Conservation (phyloP, 2,888 invertebrate species). For the Nebria salina region DNA sequence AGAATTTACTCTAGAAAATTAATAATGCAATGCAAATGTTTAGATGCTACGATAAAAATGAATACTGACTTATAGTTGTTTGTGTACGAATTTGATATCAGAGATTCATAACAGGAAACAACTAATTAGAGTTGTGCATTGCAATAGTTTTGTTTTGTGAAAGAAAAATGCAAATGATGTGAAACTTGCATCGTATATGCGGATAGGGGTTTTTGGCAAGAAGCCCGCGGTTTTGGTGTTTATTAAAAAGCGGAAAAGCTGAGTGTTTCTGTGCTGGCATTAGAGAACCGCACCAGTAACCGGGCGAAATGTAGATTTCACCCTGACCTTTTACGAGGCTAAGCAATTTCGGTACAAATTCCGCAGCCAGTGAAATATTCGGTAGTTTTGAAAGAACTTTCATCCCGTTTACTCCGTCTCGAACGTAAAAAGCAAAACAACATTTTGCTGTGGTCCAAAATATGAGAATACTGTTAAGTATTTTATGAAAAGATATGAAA, state of each 20-base stretch:
- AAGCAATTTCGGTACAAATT: conserved; percentile 30
- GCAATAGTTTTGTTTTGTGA: conserved; percentile 28
- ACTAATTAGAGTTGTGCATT: conserved; percentile 38
- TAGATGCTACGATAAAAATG: neutral
- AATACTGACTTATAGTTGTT: neutral
- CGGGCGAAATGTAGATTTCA: conserved; percentile 7
- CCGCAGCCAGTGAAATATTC: conserved; percentile 28
- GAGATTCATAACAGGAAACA: conserved; percentile 25
- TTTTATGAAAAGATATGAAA: conserved; percentile 37
- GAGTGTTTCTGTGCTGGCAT: conserved; percentile 16
- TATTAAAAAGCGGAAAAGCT: conserved; percentile 35
- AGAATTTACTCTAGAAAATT: neutral
- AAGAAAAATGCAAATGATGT: conserved; percentile 39
- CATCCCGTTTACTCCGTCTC: conserved; percentile 14
- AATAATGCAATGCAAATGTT: neutral
- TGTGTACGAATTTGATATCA: neutral
- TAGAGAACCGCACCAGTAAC: neutral
- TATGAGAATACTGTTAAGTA: conserved; percentile 33
- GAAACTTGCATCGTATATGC: conserved; percentile 21
- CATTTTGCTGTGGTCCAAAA: conserved; percentile 36
- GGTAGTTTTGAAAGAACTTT: conserved; percentile 34
- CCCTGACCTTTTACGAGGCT: conserved; percentile 34
- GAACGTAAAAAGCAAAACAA: conserved; percentile 36
- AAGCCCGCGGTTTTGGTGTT: conserved; percentile 17
- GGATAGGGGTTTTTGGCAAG: neutral